Conservation (phyloP, 1,140 invertebrate genomes). For the Nasonia longicornis region DNA sequence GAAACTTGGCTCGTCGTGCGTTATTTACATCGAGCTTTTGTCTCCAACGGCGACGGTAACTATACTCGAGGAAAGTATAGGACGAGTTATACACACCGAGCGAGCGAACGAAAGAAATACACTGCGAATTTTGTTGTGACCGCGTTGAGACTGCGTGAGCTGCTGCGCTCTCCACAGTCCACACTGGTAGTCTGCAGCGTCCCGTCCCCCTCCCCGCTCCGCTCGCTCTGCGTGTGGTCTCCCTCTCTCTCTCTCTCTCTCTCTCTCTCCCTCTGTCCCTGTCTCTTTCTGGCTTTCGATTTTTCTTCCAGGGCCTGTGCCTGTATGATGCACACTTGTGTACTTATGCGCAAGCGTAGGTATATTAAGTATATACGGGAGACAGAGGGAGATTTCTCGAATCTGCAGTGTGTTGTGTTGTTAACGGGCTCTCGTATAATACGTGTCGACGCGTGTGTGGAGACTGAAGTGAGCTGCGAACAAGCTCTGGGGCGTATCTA, state of each 20-base stretch:
- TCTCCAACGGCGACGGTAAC: not conserved
- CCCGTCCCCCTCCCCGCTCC: not conserved
- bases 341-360: not conserved
- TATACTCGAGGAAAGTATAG: not conserved
- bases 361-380: not conserved
- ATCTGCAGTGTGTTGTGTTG: not conserved
- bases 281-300: not conserved
- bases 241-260: not conserved
- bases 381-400: not conserved
- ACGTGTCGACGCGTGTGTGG: not conserved
- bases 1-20: not conserved
- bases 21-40: not conserved
- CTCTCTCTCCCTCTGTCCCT: not conserved
- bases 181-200: not conserved
- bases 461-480: slow-evolving; percentile 17
- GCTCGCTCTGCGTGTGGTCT: not conserved
- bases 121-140: not conserved
- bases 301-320: not conserved
- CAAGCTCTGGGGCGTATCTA: not conserved
- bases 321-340: not conserved
- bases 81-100: not conserved
- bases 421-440: not conserved
- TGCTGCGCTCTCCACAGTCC: not conserved
- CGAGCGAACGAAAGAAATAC: not conserved
- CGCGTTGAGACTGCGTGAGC: not conserved